Evolutionary conservation across 2,797 vertebrate species (phyloP).

Genomic region (Coranthus polyacanthus): DNA sequence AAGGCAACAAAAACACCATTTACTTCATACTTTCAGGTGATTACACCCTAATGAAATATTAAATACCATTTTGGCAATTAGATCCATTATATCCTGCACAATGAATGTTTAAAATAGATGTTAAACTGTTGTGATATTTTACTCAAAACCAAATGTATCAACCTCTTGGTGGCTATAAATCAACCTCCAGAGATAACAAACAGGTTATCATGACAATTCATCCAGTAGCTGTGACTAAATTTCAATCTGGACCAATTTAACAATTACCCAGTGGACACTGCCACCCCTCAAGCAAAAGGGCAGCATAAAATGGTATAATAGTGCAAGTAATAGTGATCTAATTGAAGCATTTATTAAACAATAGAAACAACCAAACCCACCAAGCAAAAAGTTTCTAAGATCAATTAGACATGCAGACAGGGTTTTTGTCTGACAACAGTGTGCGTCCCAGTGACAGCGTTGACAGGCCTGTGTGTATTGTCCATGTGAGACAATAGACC

Average conservation of each 20-base stretch:
- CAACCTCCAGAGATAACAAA: not conserved
- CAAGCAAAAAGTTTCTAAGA: not conserved
- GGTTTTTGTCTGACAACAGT: slow-evolving; percentile 20
- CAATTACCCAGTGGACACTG: not conserved
- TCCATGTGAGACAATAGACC: slow-evolving; percentile 49
- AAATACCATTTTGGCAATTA: no score
- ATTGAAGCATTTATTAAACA: not conserved
- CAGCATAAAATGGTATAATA: not conserved
- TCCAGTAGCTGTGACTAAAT: not conserved
- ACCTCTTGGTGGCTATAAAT: not conserved
- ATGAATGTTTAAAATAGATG: no score
- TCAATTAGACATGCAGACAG: not conserved
- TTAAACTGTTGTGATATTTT: no score
- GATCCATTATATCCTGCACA: no score
- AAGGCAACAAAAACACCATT: no score
- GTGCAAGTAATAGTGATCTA: not conserved
- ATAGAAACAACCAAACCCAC: not conserved
- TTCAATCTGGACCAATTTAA: not conserved
- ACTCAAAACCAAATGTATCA: no score
- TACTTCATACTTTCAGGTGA: no score
- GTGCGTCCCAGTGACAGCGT: slow-evolving; percentile 25
- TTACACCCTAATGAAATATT: no score
- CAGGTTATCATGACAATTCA: no score
- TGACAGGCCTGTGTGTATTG: slow-evolving; percentile 30
- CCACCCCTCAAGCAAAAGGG: not conserved